Base-by-base conservation (phyloP, 1,140 invertebrate species). In the Gryon sp. region DNA sequence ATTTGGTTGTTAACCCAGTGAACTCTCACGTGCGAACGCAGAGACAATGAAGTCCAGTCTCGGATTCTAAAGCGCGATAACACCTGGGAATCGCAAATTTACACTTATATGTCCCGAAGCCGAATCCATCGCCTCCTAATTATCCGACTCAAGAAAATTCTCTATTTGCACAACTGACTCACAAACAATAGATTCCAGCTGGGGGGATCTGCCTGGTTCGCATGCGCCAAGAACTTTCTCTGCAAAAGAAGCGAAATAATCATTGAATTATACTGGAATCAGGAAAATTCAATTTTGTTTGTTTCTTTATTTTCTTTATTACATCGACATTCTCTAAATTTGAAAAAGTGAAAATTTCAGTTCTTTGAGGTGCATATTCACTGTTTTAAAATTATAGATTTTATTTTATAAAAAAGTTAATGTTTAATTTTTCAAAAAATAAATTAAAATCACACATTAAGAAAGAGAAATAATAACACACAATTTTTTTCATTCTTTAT, bases 1-100 rank as follows among this genome's bases (percentile, higher is more conserved):
- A 60, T 52, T 59, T 75, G 57, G 46, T 66, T 65, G 36, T 81
- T 80, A 80, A 78, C 66, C 76, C 36, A 82, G 65, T 77, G 63
- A 80, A 50, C 53, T 53, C 50, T 62, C 73, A 16, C 41, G 32
- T 59, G 34, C 32, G 60, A 40, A 63, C 60, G 16, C 15, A 34
- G 60, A 65, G 34, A 73, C 68, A 73, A 73, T 63, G 36, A 63
- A 55, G 32, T 15, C 24, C 12, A 1, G 22, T 26, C 32, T 48
- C 52, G 18, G 55, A 55, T 76, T n/a, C 16, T 16, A n/a, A 57
- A 63, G 26, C 48, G 45, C 48, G 74, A 70, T 68, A 76, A 43
- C 43, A 52, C 16, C 20, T 60, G 75, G 48, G 68, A 78, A 73
- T 62, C 28, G 68, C 62, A 40, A 12, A 26, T 72, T 72, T 45